Conservation (phyloP, 2,888 invertebrate species). For the Noctua fimbriata region DNA sequence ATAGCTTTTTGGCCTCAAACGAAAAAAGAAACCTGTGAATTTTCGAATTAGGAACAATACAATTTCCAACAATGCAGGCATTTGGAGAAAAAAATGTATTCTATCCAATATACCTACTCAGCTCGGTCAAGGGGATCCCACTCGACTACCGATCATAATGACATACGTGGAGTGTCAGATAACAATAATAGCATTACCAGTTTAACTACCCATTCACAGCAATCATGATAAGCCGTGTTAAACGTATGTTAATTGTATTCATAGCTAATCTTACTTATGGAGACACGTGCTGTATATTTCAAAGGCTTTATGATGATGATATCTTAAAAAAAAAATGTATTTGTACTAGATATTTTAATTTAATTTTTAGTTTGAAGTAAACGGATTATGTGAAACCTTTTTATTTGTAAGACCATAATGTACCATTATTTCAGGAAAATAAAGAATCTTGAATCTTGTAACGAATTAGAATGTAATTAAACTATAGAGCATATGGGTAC, state of each 20-base stretch:
- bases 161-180: neutral
- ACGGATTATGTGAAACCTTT: no score
- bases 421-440: no score
- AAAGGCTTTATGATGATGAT: slow-evolving; percentile 10
- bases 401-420: no score
- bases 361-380: no score
- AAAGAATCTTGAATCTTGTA: no score
- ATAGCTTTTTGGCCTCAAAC: neutral
- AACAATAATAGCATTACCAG: slow-evolving; percentile 9
- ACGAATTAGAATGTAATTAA: neutral
- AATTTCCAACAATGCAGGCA: neutral
- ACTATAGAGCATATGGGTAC: neutral
- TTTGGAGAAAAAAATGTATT: neutral
- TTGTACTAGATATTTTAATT: no score
- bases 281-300: slow-evolving; percentile 11
- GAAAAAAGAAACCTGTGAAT: rapidly evolving
- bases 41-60: neutral
- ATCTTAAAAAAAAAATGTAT: no score
- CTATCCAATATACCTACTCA: neutral
- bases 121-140: slow-evolving; percentile 11
- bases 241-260: slow-evolving; percentile 28
- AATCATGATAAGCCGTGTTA: slow-evolving; percentile 2
- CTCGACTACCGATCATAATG: neutral
- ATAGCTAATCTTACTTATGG: slow-evolving; percentile 14
- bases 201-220: neutral